Evolutionary conservation across 2,888 invertebrate genomes (phyloP).

Genomic region (Pollenia amentaria): DNA sequence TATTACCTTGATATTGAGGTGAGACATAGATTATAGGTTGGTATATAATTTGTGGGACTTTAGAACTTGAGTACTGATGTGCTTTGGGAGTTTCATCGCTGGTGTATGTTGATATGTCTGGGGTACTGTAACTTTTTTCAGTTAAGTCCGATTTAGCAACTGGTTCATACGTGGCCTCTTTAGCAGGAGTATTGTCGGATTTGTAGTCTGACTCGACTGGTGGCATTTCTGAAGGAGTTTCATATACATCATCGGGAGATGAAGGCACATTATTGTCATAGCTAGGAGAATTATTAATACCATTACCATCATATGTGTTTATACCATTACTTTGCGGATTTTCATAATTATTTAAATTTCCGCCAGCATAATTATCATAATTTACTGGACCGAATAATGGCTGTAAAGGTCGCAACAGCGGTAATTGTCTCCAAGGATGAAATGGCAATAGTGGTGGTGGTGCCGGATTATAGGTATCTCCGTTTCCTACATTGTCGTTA

Average conservation of each 20-base stretch:
- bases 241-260: constrained; percentile 5
- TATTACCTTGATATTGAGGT: constrained; percentile 65
- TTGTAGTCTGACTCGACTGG: not conserved
- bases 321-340: constrained; percentile 5
- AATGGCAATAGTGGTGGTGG: not conserved
- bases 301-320: constrained; percentile 7
- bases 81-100: constrained; percentile 13
- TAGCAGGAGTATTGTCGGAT: constrained; percentile 1
- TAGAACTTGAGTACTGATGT: not conserved
- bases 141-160: not conserved
- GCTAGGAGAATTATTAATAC: constrained; percentile 1
- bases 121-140: constrained; percentile 4
- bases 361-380: constrained; percentile 6
- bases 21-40: constrained; percentile 81
- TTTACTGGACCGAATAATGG: constrained; percentile 47
- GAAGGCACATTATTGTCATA: not conserved
- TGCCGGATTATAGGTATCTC: constrained; percentile 8
- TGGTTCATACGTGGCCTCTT: not conserved
- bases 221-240: constrained; percentile 15
- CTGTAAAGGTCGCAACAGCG: constrained; percentile 40
- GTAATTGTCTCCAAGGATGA: constrained; percentile 40
- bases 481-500: constrained; percentile 44
- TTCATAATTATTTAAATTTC: constrained; percentile 30
- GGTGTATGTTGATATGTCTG: not conserved
- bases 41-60: constrained; percentile 78